phyloP scores from a whole-genome alignment of 1,140 invertebrate genomes.

The Calliopsis andreniformis region DNA sequence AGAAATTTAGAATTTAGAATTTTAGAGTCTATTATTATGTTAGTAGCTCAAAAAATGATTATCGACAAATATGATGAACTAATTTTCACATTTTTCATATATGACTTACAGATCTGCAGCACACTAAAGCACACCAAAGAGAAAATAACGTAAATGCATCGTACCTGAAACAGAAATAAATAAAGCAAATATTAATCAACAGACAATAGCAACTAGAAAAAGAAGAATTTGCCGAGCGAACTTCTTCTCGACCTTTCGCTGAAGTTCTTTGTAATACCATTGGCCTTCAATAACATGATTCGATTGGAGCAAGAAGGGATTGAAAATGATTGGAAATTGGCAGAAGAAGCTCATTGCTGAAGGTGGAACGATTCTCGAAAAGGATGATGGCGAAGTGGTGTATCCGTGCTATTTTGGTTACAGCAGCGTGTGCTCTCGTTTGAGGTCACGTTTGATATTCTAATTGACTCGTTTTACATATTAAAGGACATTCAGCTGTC shows the following conservation, averaged over 20 bases:
- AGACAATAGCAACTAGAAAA: not conserved
- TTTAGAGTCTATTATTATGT: too few species aligned
- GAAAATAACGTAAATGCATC: not conserved
- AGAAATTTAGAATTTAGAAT: too few species aligned
- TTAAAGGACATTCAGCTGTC: slow-evolving; percentile 71
- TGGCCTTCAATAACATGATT: too few species aligned
- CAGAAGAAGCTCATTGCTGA: slow-evolving; percentile 44
- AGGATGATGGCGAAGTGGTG: slow-evolving; percentile 6
- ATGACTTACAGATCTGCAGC: not conserved
- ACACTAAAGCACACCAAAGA: not conserved
- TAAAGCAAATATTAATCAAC: not conserved
- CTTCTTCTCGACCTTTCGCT: too few species aligned
- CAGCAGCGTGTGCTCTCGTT: slow-evolving; percentile 59
- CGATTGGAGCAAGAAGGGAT: not conserved
- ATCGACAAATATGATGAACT: too few species aligned
- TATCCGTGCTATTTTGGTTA: slow-evolving; percentile 58
- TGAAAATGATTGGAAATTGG: slow-evolving; percentile 48
- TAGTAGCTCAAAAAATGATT: too few species aligned
- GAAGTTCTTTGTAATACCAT: too few species aligned
- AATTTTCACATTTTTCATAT: too few species aligned
- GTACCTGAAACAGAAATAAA: slow-evolving; percentile 24
- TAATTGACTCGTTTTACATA: slow-evolving; percentile 76
- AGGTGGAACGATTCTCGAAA: slow-evolving; percentile 22
- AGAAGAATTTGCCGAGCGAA: not conserved
- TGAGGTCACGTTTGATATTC: slow-evolving; percentile 76